Evolutionary conservation across 1,140 invertebrate species (phyloP).

Genomic region (Zophobas atratus): DNA sequence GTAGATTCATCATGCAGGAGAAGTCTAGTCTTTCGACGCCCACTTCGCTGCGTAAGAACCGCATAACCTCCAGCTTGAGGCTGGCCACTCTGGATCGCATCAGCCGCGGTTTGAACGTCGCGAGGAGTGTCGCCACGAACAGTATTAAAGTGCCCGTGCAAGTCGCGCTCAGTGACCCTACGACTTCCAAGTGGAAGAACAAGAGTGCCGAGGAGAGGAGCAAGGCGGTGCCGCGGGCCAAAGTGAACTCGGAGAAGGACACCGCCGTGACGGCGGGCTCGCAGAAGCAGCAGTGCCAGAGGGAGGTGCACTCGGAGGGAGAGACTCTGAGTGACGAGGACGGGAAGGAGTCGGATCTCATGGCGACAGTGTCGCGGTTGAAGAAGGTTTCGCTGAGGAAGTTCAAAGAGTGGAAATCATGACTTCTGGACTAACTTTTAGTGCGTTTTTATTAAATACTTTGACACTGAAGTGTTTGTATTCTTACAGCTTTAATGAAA

Average conservation of each 20-base stretch:
- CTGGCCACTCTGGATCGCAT: slow-evolving; percentile 76
- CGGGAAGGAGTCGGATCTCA: slow-evolving; percentile 73
- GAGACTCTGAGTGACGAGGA: slow-evolving; percentile 76
- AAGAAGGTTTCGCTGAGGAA: slow-evolving; percentile 84
- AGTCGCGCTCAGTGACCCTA: slow-evolving; percentile 80
- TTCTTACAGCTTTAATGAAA: slow-evolving; percentile 46
- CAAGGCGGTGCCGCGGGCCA: slow-evolving; percentile 68
- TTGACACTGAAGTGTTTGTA: slow-evolving; percentile 35
- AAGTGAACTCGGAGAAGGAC: slow-evolving; percentile 73
- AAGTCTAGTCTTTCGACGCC: slow-evolving; percentile 71
- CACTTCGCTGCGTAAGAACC: slow-evolving; percentile 69
- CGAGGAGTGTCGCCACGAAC: slow-evolving; percentile 73
- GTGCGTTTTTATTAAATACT: slow-evolving; percentile 43
- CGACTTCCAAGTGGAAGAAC: slow-evolving; percentile 67
- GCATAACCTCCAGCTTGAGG: slow-evolving; percentile 70
- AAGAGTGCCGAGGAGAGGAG: slow-evolving; percentile 66
- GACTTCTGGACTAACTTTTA: slow-evolving; percentile 67
- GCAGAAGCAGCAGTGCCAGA: slow-evolving; percentile 61
- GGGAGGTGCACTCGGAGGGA: slow-evolving; percentile 84
- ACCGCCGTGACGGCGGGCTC: slow-evolving; percentile 68
- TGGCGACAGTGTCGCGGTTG: slow-evolving; percentile 78
- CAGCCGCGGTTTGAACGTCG: slow-evolving; percentile 79
- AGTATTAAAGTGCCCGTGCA: slow-evolving; percentile 68
- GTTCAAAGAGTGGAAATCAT: slow-evolving; percentile 84
- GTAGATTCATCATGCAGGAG: slow-evolving; percentile 83